These are phyloP conservation scores for Whitmania pigra DNA, from an alignment of 1,140 invertebrate genomes.

Conservation along the genomic window DNA sequence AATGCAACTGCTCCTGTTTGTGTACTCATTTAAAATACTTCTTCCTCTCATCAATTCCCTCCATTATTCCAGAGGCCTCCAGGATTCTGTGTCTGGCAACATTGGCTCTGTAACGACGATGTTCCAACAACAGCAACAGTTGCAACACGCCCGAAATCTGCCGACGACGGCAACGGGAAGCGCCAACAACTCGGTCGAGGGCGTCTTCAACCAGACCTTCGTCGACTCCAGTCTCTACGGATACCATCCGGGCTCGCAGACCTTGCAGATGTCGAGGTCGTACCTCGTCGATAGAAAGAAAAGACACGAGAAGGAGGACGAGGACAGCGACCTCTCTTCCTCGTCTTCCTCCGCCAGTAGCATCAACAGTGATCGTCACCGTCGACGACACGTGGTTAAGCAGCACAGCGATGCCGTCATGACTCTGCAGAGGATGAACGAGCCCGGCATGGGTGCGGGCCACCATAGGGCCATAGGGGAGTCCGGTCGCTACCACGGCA, in stretches of 20 bases:
- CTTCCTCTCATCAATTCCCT: not conserved
- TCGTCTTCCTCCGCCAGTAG: not conserved
- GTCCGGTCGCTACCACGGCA: not conserved
- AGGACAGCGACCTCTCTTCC: not conserved
- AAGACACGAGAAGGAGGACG: not conserved
- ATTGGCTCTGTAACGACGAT: not conserved
- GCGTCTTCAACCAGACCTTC: conserved; percentile 1
- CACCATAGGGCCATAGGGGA: not conserved
- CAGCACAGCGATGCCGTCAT: not conserved
- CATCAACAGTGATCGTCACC: not conserved
- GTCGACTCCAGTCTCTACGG: conserved; percentile 10
- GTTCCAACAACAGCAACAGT: not conserved
- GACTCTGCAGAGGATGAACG: not conserved
- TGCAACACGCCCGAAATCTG: not conserved
- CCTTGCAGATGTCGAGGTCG: conserved; percentile 6
- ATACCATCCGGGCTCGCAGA: conserved; percentile 5
- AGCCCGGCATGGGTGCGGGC: not conserved
- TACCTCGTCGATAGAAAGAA: conserved; percentile 11
- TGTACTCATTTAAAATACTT: not conserved
- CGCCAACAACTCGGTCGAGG: not conserved
- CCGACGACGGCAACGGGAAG: not conserved
- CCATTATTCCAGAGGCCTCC: not conserved
- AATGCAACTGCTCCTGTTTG: too few species aligned
- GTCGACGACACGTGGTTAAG: not conserved
- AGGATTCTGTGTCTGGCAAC: not conserved